Evolutionary conservation across 2,888 invertebrate genomes (phyloP).

Genomic region (Oligia latruncula): DNA sequence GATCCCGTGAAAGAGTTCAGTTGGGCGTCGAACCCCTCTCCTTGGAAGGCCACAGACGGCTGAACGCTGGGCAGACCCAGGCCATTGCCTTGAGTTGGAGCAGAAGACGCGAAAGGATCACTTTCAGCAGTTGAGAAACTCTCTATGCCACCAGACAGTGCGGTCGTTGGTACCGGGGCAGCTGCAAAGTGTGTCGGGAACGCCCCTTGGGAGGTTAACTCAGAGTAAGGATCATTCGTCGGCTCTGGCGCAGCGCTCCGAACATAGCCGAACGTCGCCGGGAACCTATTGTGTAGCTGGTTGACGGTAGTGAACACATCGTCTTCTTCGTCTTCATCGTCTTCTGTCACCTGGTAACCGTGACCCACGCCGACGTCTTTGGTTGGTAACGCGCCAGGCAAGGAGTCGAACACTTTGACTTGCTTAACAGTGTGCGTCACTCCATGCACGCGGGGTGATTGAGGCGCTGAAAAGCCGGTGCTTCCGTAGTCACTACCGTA

Average conservation of each 20-base stretch:
- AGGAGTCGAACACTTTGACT: conserved; percentile 84
- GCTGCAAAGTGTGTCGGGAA: conserved; percentile 76
- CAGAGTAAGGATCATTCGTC: conserved; percentile 76
- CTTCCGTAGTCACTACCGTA: conserved; percentile 71
- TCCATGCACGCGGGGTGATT: conserved; percentile 73
- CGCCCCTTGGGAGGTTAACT: conserved; percentile 74
- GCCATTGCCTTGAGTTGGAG: conserved; percentile 68
- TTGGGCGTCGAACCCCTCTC: conserved; percentile 75
- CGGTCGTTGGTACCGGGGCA: conserved; percentile 73
- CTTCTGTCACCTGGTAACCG: conserved; percentile 86
- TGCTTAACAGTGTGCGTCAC: conserved; percentile 84
- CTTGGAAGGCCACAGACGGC: conserved; percentile 72
- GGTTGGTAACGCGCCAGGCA: conserved; percentile 78
- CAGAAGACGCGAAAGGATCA: conserved; percentile 72
- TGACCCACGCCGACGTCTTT: conserved; percentile 63
- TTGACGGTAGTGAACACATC: conserved; percentile 80
- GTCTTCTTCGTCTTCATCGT: conserved; percentile 80
- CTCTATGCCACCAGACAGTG: conserved; percentile 71
- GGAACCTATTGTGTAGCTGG: conserved; percentile 79
- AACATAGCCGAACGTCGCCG: conserved; percentile 80
- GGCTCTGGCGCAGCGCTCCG: conserved; percentile 74
- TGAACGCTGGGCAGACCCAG: conserved; percentile 68
- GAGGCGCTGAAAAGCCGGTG: conserved; percentile 62
- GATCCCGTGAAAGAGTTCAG: conserved; percentile 74
- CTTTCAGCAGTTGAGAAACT: conserved; percentile 73